phyloP scores from a whole-genome alignment of 2,113 vertebrate genomes.

The Myrmecobius fasciatus region DNA sequence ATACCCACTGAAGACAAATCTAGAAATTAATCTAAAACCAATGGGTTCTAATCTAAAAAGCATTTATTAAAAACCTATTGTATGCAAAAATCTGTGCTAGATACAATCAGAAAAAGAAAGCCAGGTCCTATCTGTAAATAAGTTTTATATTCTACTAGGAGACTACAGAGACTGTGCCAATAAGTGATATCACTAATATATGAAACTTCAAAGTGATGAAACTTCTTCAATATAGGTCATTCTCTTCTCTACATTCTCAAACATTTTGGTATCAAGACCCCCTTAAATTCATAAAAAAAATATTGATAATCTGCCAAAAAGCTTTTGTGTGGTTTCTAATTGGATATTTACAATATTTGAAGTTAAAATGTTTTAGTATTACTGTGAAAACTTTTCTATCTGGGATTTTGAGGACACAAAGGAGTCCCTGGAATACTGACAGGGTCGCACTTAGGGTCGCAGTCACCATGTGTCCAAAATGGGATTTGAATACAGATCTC shows the following conservation, averaged over 20 bases:
- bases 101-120: background rate
- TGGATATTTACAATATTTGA: background rate
- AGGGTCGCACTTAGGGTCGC: no score
- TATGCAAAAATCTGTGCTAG: background rate
- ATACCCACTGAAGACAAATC: background rate
- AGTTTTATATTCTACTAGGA: background rate
- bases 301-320: background rate
- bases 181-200: background rate
- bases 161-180: background rate
- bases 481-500: background rate
- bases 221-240: background rate
- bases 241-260: background rate
- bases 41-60: background rate
- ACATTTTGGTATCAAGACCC: background rate
- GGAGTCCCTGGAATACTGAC: background rate
- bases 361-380: background rate
- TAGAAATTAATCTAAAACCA: background rate
- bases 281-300: background rate
- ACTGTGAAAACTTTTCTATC: background rate
- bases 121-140: background rate
- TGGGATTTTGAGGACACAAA: background rate
- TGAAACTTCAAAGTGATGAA: background rate
- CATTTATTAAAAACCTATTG: background rate
- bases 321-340: background rate
- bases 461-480: background rate